A percentile compares a stretch with the other conserved stretches of the same genome.
phyloP scores from a whole-genome alignment of 2,113 vertebrate genomes.

The Ameiurus melas region DNA sequence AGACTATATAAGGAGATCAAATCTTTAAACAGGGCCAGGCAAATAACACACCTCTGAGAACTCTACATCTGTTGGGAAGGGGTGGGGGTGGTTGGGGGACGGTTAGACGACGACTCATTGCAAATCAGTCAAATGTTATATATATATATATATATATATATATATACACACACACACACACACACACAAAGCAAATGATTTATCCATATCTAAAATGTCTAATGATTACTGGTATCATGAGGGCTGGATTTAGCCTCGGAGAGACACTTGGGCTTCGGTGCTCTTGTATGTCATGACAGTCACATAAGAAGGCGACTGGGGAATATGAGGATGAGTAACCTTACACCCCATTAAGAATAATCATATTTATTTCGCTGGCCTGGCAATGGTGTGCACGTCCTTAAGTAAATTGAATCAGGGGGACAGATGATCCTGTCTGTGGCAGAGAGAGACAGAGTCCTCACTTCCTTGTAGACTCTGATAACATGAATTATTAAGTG shows the following conservation, averaged over 20 bases:
- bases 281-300: conserved; percentile 66
- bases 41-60: conserved; percentile 45
- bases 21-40: conserved; percentile 59
- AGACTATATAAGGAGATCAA: conserved; percentile 59
- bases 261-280: conserved; percentile 51
- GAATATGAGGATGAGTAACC: conserved; percentile 72
- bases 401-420: conserved; percentile 66
- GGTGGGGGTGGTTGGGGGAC: too few species aligned
- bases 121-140: neutral
- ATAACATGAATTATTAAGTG: conserved; percentile 77
- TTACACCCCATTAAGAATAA: conserved; percentile 81
- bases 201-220: conserved; percentile 31
- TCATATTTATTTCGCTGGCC: conserved; percentile 80
- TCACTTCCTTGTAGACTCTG: conserved; percentile 65
- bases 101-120: neutral
- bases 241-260: conserved; percentile 39
- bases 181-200: neutral
- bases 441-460: conserved; percentile 64
- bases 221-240: conserved; percentile 38
- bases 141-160: too few species aligned
- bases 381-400: conserved; percentile 68
- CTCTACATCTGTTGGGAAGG: conserved; percentile 17
- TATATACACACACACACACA: neutral
- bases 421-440: conserved; percentile 70
- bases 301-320: conserved; percentile 68